Base-by-base conservation (phyloP, 2,888 invertebrate genomes). In the Tenthredo mesomela region DNA sequence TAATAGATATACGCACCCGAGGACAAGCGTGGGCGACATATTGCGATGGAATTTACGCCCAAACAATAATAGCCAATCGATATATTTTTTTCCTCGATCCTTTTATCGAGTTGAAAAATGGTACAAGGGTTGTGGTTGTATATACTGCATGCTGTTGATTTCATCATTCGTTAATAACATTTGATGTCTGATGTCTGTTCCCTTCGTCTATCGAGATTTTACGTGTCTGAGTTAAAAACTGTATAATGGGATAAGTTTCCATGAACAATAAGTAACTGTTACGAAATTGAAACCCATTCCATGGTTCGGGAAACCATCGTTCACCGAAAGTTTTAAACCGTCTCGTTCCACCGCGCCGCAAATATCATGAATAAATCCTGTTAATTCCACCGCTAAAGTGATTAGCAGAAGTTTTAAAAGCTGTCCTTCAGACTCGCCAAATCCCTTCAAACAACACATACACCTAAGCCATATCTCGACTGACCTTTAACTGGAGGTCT, bases 401-500 rank as follows among this genome's bases (percentile, higher is more conserved):
- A 54, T 54, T 18, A 54, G 54, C n/a, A 54, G n/a, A 54, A 70
- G 37, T 33, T 67, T n/a, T 29, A 43, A 73, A 15, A 25, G 37
- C n/a, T 10, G 43, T n/a, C 10, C 12, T 21, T 75, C 29, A 47
- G 40, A n/a, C 10, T 71, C 71, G n/a, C 21, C 6, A 12, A 29
- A n/a, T 33, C 50, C 54, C 54, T 47, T 18, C 77, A 54, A 29
- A 54, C 21, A 15, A 50, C 50, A 50, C 25, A 50, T n/a, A 77
- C 7, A 78, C n/a, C 18, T 58, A 21, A 67, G 25, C 40, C 21
- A 18, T 29, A 82, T 47, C 21, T 25, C 47, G 12, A 58, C 50
- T 88, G 71, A 90, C 90, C 90, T 88, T 90, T 90, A 37, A 86
- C 78, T 65, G 87, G 87, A 82, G 88, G 86, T 84, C 88, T 88